These are phyloP conservation scores for Limnothrissa miodon DNA, from an alignment of 2,113 vertebrate genomes.

Conservation along the genomic window DNA sequence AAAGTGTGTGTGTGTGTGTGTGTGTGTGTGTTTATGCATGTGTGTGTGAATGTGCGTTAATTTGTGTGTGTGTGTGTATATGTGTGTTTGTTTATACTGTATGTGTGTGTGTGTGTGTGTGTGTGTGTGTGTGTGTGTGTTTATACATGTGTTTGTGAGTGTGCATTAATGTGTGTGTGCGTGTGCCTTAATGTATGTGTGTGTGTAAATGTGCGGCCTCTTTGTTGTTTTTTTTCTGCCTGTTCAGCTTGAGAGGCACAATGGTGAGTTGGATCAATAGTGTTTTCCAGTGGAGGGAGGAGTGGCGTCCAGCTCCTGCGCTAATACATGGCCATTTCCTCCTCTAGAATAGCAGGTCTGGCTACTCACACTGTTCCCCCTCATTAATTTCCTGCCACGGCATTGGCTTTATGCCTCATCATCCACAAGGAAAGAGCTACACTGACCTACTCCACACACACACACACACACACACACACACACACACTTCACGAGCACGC, in stretches of 20 bases:
- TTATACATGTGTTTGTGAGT: too few relatives aligned
- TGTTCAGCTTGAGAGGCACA: not conserved
- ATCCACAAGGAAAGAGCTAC: not conserved
- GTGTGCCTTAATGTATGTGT: not conserved
- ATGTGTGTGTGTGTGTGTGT: too few relatives aligned
- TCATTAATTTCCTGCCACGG: slow-evolving; percentile 6
- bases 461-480: slow-evolving; percentile 4
- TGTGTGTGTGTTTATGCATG: not conserved
- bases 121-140: not conserved
- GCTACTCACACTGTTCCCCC: not conserved
- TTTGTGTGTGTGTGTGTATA: not conserved
- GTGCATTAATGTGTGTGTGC: not conserved
- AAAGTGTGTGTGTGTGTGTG: slow-evolving; percentile 5
- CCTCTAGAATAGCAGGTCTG: not conserved
- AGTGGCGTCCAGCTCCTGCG: not conserved
- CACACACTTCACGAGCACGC: not conserved
- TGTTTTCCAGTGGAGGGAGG: not conserved
- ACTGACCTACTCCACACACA: not conserved
- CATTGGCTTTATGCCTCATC: not conserved
- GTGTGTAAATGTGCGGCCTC: too few relatives aligned
- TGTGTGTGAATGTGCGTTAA: not conserved
- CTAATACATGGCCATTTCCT: not conserved
- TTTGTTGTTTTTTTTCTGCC: not conserved
- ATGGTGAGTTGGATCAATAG: slow-evolving; percentile 1
- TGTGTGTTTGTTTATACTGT: too few relatives aligned